Percentiles rank a stretch among this genome's conserved stretches.
Evolutionary conservation across 2,113 vertebrate species (phyloP).

Genomic region (Zapornia atra): DNA sequence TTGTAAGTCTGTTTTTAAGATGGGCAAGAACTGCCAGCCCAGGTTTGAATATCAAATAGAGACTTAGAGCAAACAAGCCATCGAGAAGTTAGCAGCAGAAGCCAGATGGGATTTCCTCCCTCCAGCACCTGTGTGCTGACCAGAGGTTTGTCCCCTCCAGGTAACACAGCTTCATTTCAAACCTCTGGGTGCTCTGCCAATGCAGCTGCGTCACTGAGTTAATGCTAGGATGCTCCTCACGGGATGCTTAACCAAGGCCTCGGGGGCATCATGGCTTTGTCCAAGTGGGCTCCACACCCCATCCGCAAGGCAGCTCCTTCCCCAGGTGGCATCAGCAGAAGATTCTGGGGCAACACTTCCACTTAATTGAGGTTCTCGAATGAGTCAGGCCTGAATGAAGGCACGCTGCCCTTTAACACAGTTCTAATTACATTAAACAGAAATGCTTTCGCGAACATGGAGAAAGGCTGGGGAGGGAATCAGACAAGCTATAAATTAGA

Average conservation of each 20-base stretch:
- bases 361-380: background rate
- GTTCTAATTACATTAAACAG: slow-evolving; percentile 46
- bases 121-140: background rate
- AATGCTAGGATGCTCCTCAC: background rate
- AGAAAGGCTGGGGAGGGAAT: slow-evolving; percentile 6
- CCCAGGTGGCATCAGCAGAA: background rate
- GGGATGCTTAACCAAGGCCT: background rate
- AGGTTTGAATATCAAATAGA: background rate
- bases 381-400: background rate
- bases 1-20: background rate
- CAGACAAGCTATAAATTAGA: slow-evolving; percentile 41
- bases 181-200: background rate
- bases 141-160: background rate
- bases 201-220: fast-evolving
- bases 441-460: background rate
- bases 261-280: fast-evolving
- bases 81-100: background rate
- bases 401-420: background rate
- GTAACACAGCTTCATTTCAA: background rate
- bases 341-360: background rate
- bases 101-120: background rate
- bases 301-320: background rate
- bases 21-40: background rate
- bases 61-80: background rate
- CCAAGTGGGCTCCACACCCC: background rate